Evolutionary conservation across 2,888 invertebrate species (phyloP).

Genomic region (Holacanthella duospinosa): DNA sequence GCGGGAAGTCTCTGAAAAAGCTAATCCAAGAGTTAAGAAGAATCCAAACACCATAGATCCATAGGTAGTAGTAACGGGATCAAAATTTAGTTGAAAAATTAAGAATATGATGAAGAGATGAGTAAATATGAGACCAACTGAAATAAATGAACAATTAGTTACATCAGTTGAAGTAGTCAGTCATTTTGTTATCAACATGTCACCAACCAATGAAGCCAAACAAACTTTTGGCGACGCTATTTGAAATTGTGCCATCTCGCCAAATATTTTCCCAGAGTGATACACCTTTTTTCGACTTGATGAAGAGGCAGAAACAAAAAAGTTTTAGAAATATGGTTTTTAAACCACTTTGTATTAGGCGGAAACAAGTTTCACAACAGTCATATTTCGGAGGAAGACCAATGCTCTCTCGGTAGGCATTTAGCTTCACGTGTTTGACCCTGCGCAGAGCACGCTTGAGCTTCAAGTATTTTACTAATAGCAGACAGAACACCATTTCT

Average conservation of each 20-base stretch:
- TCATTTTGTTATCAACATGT: background rate
- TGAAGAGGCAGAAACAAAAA: conserved; percentile 20
- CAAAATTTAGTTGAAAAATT: conserved; percentile 55
- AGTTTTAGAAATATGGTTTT: conserved; percentile 12
- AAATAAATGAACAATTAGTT: too few species aligned
- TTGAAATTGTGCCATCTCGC: conserved; percentile 48
- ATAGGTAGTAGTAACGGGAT: conserved; percentile 51
- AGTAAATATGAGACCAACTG: conserved; percentile 51
- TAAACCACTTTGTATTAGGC: conserved; percentile 2
- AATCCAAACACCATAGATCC: conserved; percentile 54
- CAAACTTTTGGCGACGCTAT: conserved; percentile 54
- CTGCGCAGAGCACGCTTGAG: conserved; percentile 15
- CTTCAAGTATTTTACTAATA: conserved; percentile 8
- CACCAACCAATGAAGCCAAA: conserved; percentile 51
- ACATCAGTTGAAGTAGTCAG: background rate
- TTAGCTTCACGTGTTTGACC: conserved; percentile 28
- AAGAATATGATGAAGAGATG: conserved; percentile 58
- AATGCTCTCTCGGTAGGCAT: conserved; percentile 23
- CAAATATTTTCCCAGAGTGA: conserved; percentile 24
- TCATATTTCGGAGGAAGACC: conserved; percentile 23
- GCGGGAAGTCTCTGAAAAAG: conserved; percentile 52
- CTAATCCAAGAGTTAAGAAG: conserved; percentile 55
- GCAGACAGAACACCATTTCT: conserved; percentile 1
- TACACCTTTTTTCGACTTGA: background rate
- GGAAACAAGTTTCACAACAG: conserved; percentile 14